These are phyloP conservation scores for Microplitis demolitor DNA, from an alignment of 1,140 invertebrate species.

Conservation along the genomic window DNA sequence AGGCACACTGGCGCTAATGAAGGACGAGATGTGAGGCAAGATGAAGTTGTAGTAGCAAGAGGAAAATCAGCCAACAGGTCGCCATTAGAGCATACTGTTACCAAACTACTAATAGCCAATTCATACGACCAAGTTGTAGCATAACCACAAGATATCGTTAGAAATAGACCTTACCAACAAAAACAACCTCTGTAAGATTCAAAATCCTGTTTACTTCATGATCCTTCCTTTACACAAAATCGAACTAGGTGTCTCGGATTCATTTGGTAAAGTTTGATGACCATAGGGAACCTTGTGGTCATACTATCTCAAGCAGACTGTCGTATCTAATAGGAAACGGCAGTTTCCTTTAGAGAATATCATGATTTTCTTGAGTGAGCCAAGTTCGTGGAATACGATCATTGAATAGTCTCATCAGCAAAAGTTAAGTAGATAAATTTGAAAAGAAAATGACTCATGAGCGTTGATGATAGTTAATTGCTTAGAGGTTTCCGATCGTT, in stretches of 20 bases:
- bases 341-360: not conserved
- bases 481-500: not conserved
- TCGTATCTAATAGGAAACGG: not conserved
- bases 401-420: too few relatives aligned
- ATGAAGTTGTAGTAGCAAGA: not conserved
- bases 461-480: too few relatives aligned
- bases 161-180: not conserved
- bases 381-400: too few relatives aligned
- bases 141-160: not conserved
- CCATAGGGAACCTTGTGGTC: not conserved
- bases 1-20: slow-evolving; percentile 44
- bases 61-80: slow-evolving; percentile 43
- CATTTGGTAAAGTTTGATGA: slow-evolving; percentile 5
- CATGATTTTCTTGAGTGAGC: not conserved
- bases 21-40: slow-evolving; percentile 31
- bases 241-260: not conserved
- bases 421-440: too few relatives aligned
- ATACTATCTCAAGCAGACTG: not conserved
- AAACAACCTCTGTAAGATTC: not conserved
- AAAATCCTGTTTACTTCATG: not conserved
- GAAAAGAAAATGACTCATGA: too few relatives aligned
- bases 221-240: not conserved
- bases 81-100: slow-evolving; percentile 52
- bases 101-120: slow-evolving; percentile 53
- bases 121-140: slow-evolving; percentile 35